phyloP scores from a whole-genome alignment of 2,888 invertebrate genomes.

The Zygaena filipendulae region DNA sequence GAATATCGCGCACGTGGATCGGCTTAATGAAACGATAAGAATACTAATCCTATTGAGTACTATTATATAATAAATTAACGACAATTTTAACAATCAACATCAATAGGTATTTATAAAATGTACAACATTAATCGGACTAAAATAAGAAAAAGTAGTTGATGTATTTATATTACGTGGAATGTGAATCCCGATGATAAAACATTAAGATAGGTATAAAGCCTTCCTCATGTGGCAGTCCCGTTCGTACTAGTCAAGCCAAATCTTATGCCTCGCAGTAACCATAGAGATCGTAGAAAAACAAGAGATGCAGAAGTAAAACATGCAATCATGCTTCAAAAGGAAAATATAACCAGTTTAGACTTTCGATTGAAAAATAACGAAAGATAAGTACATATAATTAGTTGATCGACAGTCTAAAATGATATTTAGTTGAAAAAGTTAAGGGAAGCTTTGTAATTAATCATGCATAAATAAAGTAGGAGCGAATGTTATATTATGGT shows the following conservation, averaged over 20 bases:
- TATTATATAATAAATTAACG: constrained; percentile 37
- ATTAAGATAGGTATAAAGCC: constrained; percentile 35
- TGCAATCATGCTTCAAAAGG: constrained; percentile 50
- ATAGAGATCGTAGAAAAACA: constrained; percentile 69
- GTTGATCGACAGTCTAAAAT: background rate
- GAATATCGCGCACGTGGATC: constrained; percentile 50
- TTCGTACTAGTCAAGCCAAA: constrained; percentile 59
- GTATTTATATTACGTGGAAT: no score
- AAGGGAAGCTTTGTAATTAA: constrained; percentile 15
- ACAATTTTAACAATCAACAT: constrained; percentile 41
- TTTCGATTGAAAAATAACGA: no score
- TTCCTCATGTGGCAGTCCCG: constrained; percentile 42
- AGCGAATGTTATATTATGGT: constrained; percentile 53
- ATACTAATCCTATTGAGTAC: no score
- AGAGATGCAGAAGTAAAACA: constrained; percentile 58
- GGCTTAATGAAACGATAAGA: constrained; percentile 34
- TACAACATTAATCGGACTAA: constrained; percentile 56
- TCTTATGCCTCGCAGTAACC: constrained; percentile 69
- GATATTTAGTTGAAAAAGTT: background rate
- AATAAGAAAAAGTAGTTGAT: no score
- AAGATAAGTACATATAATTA: no score
- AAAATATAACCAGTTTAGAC: constrained; percentile 36
- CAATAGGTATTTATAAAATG: constrained; percentile 47
- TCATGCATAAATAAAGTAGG: constrained; percentile 64
- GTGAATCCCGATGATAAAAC: background rate